phyloP scores from a whole-genome alignment of 1,140 invertebrate species.

The Rhopalosiphum padi region DNA sequence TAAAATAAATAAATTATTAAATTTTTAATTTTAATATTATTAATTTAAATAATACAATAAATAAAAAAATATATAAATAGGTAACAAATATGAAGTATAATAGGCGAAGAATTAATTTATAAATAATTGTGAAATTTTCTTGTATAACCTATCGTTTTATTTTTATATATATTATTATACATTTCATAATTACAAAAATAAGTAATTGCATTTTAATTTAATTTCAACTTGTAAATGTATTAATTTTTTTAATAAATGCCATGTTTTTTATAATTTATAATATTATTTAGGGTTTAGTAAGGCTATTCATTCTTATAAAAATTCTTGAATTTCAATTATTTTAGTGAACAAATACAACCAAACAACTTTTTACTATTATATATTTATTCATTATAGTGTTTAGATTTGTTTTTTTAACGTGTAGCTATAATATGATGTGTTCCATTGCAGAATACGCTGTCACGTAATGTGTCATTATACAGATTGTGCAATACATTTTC shows the following conservation, averaged over 20 bases:
- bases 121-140: too few relatives aligned
- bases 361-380: background rate
- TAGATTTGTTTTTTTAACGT: background rate
- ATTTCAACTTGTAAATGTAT: too few relatives aligned
- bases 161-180: background rate
- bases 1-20: too few relatives aligned
- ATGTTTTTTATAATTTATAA: too few relatives aligned
- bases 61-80: too few relatives aligned
- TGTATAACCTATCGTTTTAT: too few relatives aligned
- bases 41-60: background rate
- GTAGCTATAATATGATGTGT: background rate
- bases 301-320: background rate
- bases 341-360: background rate
- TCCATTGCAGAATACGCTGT: background rate
- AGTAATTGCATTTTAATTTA: background rate
- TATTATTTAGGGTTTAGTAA: background rate
- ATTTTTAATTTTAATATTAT: too few relatives aligned
- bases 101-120: background rate
- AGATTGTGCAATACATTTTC: background rate
- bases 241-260: too few relatives aligned
- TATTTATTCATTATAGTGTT: background rate
- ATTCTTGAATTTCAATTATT: background rate
- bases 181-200: background rate
- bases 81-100: background rate
- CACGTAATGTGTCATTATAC: slow-evolving; percentile 8